Conservation (phyloP, 2,888 invertebrate species). For the Pammene aurita region DNA sequence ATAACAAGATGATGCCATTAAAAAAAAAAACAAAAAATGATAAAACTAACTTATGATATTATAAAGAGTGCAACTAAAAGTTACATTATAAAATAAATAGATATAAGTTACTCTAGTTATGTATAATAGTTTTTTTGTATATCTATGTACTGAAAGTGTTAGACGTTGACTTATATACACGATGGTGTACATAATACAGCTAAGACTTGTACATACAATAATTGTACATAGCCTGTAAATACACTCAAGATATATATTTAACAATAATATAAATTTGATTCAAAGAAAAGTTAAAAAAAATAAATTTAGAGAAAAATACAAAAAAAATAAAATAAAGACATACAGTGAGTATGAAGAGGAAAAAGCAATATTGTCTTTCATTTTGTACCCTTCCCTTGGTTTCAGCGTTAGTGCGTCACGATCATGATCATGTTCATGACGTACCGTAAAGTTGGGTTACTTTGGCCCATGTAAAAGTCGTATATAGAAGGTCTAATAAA, state of each 20-base stretch:
- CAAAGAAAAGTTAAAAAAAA: constrained; percentile 78
- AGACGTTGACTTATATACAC: constrained; percentile 42
- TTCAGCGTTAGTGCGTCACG: background rate
- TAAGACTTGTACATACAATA: constrained; percentile 65
- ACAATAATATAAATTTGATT: constrained; percentile 78
- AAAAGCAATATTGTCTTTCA: constrained; percentile 72
- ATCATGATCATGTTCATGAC: no score
- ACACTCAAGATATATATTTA: constrained; percentile 76
- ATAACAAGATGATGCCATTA: constrained; percentile 42
- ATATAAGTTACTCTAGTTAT: constrained; percentile 46
- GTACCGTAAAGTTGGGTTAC: no score
- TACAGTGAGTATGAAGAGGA: constrained; percentile 81
- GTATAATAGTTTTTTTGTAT: constrained; percentile 51
- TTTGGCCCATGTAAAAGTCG: no score
- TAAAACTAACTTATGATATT: constrained; percentile 53
- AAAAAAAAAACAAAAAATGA: constrained; percentile 50
- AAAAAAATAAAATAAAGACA: constrained; percentile 76
- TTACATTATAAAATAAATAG: constrained; percentile 60
- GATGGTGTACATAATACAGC: constrained; percentile 39
- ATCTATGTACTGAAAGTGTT: constrained; percentile 53
- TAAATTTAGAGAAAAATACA: constrained; percentile 71
- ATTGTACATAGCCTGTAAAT: constrained; percentile 79
- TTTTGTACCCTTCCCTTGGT: constrained; percentile 47
- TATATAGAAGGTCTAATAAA: no score
- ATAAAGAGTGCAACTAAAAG: constrained; percentile 67